phyloP scores from a whole-genome alignment of 2,797 vertebrate genomes.

The Anniella stebbinsi region DNA sequence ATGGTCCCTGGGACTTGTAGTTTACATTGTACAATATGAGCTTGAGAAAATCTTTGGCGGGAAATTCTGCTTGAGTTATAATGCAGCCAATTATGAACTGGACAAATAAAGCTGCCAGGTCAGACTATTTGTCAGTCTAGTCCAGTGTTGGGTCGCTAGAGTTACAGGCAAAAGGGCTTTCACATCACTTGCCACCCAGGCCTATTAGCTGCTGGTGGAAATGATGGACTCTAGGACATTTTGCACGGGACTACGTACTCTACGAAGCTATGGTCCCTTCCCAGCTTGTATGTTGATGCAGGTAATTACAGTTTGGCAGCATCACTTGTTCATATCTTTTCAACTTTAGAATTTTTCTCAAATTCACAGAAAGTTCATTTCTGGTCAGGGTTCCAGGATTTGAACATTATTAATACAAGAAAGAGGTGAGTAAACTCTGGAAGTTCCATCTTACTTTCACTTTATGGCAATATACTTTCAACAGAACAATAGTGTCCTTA shows the following conservation, averaged over 20 bases:
- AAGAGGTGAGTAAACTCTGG: background rate
- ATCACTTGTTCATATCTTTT: background rate
- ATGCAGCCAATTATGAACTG: background rate
- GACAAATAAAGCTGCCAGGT: background rate
- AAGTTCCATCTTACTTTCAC: constrained; percentile 43
- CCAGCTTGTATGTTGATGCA: background rate
- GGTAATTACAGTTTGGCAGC: background rate
- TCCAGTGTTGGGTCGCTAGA: background rate
- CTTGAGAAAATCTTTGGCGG: background rate
- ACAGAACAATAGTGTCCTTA: constrained; percentile 45
- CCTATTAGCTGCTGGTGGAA: background rate
- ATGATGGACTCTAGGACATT: background rate
- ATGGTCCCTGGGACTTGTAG: background rate
- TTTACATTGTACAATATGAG: background rate
- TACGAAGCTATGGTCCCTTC: background rate
- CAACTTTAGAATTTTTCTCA: constrained; percentile 16
- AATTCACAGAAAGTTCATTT: constrained; percentile 9
- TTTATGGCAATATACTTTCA: constrained; percentile 30
- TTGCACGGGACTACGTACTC: background rate
- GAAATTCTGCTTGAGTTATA: background rate
- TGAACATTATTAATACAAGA: constrained; percentile 27
- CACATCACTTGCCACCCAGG: background rate
- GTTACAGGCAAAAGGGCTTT: background rate
- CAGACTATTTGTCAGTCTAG: background rate
- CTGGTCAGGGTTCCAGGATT: background rate